A percentile compares a stretch with the other conserved stretches of the same genome.
phyloP scores from a whole-genome alignment of 1,140 invertebrate species.

The Mycetomoellerius zeteki region DNA sequence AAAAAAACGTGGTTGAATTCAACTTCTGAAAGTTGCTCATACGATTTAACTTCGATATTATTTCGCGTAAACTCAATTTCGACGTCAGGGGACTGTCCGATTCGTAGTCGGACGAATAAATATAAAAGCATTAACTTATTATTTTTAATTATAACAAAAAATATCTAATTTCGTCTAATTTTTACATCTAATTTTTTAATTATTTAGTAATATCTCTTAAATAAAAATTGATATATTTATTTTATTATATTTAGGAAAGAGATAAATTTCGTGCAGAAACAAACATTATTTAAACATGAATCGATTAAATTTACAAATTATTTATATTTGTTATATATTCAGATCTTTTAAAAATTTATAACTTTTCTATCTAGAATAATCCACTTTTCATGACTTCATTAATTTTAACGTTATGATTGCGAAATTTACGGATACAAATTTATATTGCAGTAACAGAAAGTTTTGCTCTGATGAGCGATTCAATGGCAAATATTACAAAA shows the following conservation, averaged over 20 bases:
- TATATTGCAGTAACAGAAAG: background rate
- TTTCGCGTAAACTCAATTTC: conserved; percentile 52
- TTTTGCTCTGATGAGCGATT: conserved; percentile 33
- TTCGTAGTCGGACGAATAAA: background rate
- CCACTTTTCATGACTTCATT: background rate
- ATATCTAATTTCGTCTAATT: background rate
- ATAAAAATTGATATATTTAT: conserved; percentile 22
- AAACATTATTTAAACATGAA: background rate
- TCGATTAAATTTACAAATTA: background rate
- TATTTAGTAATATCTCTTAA: background rate
- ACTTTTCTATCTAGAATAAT: background rate
- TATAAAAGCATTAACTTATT: background rate
- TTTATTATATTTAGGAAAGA: background rate
- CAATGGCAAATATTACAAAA: conserved; percentile 56
- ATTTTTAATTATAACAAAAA: background rate
- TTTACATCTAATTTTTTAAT: background rate
- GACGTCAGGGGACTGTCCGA: conserved; percentile 7
- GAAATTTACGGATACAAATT: background rate
- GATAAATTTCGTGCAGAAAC: background rate
- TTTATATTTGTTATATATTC: background rate
- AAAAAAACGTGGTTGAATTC: background rate
- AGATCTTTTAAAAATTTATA: background rate
- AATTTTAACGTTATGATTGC: background rate
- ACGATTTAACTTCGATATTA: conserved; percentile 42
- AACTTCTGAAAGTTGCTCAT: background rate